These are phyloP conservation scores for Entomobrya multifasciata DNA, from an alignment of 2,888 invertebrate species.

Conservation along the genomic window DNA sequence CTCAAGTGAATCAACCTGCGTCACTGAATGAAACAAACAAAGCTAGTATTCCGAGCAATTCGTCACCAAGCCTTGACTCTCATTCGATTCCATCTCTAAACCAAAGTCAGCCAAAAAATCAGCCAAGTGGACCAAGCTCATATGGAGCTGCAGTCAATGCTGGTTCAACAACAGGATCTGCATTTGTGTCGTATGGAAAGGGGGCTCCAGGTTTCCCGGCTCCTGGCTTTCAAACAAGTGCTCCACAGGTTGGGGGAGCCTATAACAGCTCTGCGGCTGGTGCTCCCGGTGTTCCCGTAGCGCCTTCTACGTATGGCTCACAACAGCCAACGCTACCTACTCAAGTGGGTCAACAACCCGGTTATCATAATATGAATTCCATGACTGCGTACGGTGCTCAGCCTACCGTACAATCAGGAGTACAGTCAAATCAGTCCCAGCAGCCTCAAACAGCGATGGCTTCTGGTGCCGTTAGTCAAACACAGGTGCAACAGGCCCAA, in stretches of 20 bases:
- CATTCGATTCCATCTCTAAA: constrained; percentile 72
- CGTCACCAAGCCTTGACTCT: constrained; percentile 67
- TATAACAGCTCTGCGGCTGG: constrained; percentile 67
- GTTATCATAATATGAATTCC: constrained; percentile 74
- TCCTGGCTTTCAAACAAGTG: constrained; percentile 77
- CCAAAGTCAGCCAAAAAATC: constrained; percentile 74
- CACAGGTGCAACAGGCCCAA: constrained; percentile 61
- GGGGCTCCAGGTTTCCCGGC: constrained; percentile 78
- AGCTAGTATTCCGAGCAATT: constrained; percentile 64
- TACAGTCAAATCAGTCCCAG: constrained; percentile 71
- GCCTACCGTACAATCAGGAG: constrained; percentile 73
- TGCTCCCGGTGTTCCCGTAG: constrained; percentile 58
- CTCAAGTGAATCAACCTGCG: constrained; percentile 65
- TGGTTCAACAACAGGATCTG: constrained; percentile 76
- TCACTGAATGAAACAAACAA: constrained; percentile 52
- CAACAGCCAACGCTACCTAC: constrained; percentile 70
- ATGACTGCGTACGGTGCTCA: constrained; percentile 74
- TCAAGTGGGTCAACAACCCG: constrained; percentile 68
- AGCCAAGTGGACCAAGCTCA: constrained; percentile 74
- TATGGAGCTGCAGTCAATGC: constrained; percentile 74
- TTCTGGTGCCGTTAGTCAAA: constrained; percentile 57
- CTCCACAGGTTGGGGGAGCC: constrained; percentile 67
- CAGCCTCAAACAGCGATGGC: constrained; percentile 70
- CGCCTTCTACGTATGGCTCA: constrained; percentile 69
- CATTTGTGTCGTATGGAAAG: constrained; percentile 78